Percentiles rank a stretch among this genome's conserved stretches.
Conservation (phyloP, 2,113 vertebrate genomes). For the Grallaria varia region DNA sequence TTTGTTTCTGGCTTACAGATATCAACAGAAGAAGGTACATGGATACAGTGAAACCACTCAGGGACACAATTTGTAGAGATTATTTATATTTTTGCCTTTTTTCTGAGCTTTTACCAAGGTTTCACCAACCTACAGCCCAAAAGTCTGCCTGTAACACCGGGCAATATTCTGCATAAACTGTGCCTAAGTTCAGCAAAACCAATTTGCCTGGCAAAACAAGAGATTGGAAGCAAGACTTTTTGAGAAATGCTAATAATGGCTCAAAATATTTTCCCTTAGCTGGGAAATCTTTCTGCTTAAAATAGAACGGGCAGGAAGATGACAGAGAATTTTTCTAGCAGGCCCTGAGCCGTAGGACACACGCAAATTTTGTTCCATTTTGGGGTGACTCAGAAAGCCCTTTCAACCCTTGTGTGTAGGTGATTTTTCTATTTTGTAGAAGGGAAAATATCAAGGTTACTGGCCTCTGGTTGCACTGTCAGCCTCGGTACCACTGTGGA, state of each 20-base stretch:
- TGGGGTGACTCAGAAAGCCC: background rate
- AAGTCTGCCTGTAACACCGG: constrained; percentile 6
- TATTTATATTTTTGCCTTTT: background rate
- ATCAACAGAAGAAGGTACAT: background rate
- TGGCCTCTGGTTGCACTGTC: background rate
- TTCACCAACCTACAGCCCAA: constrained; percentile 21
- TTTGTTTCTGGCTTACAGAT: background rate
- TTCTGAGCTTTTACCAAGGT: background rate
- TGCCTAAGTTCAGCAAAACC: constrained; percentile 38
- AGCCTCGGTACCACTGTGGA: background rate
- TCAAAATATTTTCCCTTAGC: constrained; percentile 50
- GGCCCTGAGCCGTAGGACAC: background rate
- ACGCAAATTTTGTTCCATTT: background rate
- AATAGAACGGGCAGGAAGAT: background rate
- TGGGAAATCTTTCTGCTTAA: constrained; percentile 57
- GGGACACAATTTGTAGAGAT: background rate
- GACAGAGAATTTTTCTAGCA: background rate
- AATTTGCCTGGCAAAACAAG: constrained; percentile 41
- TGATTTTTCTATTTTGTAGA: background rate
- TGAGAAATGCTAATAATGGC: constrained; percentile 67
- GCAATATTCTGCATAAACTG: background rate
- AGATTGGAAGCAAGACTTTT: constrained; percentile 39
- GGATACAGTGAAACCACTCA: background rate
- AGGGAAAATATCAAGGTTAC: background rate
- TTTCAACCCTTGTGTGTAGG: background rate